Percentiles rank a stretch among this genome's conserved stretches.
Conservation (phyloP, 2,888 invertebrate species). For the Drosophila anomelani region DNA sequence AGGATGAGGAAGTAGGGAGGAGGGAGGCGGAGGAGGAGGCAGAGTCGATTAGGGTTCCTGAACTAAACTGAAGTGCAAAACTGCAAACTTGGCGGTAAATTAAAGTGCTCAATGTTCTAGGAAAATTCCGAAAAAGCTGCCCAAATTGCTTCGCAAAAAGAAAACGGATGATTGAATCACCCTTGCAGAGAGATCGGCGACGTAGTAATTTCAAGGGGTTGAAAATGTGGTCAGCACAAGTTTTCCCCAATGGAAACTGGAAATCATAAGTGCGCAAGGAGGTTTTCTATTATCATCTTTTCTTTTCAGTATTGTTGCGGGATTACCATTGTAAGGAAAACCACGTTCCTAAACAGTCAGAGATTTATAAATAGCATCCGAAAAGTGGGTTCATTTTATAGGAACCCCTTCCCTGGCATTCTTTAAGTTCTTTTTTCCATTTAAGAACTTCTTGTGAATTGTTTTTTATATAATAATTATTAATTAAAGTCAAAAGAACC, state of each 20-base stretch:
- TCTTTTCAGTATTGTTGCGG: conserved; percentile 2
- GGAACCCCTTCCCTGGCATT: not conserved
- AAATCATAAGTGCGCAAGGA: conserved; percentile 8
- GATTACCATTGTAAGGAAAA: conserved; percentile 15
- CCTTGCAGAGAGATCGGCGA: conserved; percentile 23
- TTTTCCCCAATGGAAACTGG: conserved; percentile 24
- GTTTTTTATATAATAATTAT: not conserved
- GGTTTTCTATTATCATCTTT: conserved; percentile 16
- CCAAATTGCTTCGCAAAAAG: conserved; percentile 22
- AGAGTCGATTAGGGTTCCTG: conserved; percentile 34
- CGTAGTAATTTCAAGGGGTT: conserved; percentile 24
- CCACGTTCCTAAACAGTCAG: not conserved
- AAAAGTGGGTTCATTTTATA: not conserved
- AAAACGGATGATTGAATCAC: conserved; percentile 41
- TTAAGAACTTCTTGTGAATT: not conserved
- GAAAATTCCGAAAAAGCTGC: conserved; percentile 14
- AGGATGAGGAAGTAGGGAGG: too few species aligned
- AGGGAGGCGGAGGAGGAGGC: not conserved
- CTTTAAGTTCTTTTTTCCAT: not conserved
- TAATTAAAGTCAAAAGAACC: conserved; percentile 9
- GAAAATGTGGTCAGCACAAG: conserved; percentile 21
- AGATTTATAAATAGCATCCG: not conserved
- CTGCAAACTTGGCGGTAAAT: conserved; percentile 37
- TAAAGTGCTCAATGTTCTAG: conserved; percentile 34
- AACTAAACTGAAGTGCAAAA: conserved; percentile 27